phyloP scores from a whole-genome alignment of 2,888 invertebrate genomes.

The Trachelus troglodyta region DNA sequence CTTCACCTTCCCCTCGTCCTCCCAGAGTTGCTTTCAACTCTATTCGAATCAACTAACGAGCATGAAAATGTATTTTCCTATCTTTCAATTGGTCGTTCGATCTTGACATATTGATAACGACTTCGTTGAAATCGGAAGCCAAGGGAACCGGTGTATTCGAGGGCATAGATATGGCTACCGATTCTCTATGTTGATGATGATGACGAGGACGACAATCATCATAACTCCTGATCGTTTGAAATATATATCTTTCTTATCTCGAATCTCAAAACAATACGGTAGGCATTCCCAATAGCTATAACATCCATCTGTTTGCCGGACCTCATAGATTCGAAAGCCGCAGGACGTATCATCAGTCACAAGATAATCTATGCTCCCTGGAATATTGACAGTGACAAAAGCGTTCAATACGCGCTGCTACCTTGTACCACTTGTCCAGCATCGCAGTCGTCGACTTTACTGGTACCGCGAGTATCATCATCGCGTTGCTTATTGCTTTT shows the following conservation, averaged over 20 bases:
- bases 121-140: no score
- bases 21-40: no score
- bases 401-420: constrained; percentile 32
- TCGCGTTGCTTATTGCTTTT: no score
- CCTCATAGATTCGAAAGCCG: constrained; percentile 16
- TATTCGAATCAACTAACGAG: no score
- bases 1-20: no score
- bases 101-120: no score
- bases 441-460: no score
- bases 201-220: constrained; percentile 1
- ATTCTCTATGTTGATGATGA: neutral
- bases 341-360: constrained; percentile 52
- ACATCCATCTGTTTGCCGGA: constrained; percentile 19
- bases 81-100: no score
- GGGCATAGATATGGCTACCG: neutral
- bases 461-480: no score
- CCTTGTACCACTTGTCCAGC: no score
- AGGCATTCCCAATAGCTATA: constrained; percentile 29
- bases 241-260: constrained; percentile 42
- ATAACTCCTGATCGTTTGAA: constrained; percentile 12
- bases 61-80: no score
- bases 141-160: no score
- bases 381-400: constrained; percentile 58
- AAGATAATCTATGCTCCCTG: constrained; percentile 52
- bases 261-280: constrained; percentile 43